Evolutionary conservation across 2,888 invertebrate species (phyloP).

Genomic region (Parnassius mnemosyne): DNA sequence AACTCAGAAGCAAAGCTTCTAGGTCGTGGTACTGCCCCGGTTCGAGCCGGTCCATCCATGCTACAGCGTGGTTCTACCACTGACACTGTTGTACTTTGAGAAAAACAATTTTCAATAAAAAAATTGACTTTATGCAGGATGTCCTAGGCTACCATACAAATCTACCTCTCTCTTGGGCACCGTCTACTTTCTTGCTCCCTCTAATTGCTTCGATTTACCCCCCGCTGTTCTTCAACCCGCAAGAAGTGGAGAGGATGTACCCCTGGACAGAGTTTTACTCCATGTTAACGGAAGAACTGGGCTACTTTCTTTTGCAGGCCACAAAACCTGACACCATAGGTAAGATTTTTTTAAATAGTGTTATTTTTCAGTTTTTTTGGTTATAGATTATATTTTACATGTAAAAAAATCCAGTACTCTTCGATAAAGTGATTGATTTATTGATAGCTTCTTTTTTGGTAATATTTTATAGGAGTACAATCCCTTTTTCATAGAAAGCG

Average conservation of each 20-base stretch:
- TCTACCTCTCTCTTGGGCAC: conserved; percentile 68
- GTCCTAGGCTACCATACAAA: conserved; percentile 82
- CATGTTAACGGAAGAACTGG: conserved; percentile 44
- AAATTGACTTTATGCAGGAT: conserved; percentile 47
- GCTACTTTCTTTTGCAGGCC: conserved; percentile 85
- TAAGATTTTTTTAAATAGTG: conserved; percentile 25
- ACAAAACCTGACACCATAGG: conserved; percentile 90
- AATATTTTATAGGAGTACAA: no score
- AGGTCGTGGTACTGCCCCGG: no score
- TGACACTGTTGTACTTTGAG: no score
- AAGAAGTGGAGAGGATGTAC: conserved; percentile 50
- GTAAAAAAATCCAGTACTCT: no score
- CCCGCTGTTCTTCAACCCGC: conserved; percentile 71
- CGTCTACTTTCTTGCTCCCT: conserved; percentile 46
- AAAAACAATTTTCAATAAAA: no score
- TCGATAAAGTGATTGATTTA: no score
- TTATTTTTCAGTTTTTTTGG: not conserved
- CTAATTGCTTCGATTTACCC: conserved; percentile 80
- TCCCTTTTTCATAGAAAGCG: no score
- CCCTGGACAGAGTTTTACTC: conserved; percentile 41
- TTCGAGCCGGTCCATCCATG: no score
- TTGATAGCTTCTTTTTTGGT: no score
- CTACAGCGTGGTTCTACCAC: no score
- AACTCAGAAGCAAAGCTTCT: no score
- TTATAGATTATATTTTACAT: no score